Evolutionary conservation across 2,797 vertebrate genomes (phyloP).

Genomic region (Sphaeramia orbicularis): DNA sequence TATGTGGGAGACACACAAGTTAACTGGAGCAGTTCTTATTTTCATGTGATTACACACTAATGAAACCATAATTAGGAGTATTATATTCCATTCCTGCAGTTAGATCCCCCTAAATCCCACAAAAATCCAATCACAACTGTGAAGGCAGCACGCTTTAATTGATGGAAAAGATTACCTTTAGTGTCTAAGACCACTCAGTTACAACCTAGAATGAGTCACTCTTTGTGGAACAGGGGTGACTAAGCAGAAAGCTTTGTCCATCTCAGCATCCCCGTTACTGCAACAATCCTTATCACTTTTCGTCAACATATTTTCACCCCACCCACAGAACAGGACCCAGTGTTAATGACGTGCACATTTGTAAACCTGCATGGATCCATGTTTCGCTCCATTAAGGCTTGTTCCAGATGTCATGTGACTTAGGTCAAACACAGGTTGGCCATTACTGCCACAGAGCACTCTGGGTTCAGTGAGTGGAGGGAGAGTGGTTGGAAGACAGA

Average conservation of each 20-base stretch:
- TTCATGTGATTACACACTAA: too few relatives aligned
- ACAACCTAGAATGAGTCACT: constrained; percentile 4
- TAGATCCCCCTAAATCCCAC: neutral
- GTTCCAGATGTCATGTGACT: constrained; percentile 43
- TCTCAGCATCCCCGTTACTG: neutral
- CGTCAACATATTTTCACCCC: neutral
- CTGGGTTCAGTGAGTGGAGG: constrained; percentile 42
- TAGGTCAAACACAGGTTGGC: constrained; percentile 42
- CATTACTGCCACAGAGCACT: constrained; percentile 54
- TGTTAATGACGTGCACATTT: neutral
- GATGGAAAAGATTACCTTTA: neutral
- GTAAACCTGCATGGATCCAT: constrained; percentile 25
- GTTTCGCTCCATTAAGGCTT: constrained; percentile 41
- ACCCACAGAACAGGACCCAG: neutral
- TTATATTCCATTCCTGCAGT: too few relatives aligned
- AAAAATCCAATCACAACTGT: neutral
- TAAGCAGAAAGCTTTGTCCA: neutral
- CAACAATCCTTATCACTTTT: neutral
- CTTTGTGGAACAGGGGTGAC: neutral
- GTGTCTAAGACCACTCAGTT: neutral
- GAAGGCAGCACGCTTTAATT: neutral
- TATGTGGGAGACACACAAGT: too few relatives aligned
- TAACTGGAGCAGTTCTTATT: too few relatives aligned
- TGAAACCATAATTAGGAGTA: too few relatives aligned
- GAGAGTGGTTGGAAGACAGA: constrained; percentile 29